A percentile compares a stretch with the other conserved stretches of the same genome.
Evolutionary conservation across 2,113 vertebrate species (phyloP).

Genomic region (Hypocryptadius cinnamomeus): DNA sequence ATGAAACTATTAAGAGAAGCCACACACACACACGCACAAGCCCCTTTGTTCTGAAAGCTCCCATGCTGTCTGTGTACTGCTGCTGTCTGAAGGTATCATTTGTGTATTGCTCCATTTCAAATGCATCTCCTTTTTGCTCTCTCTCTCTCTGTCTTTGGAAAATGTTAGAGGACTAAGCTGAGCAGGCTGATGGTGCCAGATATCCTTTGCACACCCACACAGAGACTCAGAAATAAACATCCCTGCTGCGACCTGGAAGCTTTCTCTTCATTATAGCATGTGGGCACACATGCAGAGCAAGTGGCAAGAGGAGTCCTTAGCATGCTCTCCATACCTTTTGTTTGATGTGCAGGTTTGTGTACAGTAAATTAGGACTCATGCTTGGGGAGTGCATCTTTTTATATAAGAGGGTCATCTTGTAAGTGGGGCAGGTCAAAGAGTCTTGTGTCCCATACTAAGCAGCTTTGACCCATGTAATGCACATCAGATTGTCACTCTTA

Average conservation of each 20-base stretch:
- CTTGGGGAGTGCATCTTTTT: background rate
- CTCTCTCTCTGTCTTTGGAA: constrained; percentile 38
- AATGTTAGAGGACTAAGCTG: constrained; percentile 25
- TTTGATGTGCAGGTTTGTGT: background rate
- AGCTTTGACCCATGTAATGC: constrained; percentile 37
- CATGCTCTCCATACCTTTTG: background rate
- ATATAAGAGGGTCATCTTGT: constrained; percentile 3
- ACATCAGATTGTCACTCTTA: background rate
- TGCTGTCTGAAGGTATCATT: background rate
- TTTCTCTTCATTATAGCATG: background rate
- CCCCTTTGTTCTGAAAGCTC: constrained; percentile 8
- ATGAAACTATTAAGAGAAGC: constrained; percentile 24
- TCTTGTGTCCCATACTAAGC: background rate
- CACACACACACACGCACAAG: background rate
- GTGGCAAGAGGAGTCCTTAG: background rate
- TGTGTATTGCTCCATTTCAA: constrained; percentile 26
- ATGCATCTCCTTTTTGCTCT: background rate
- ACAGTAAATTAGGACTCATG: constrained; percentile 13
- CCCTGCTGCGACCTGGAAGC: background rate
- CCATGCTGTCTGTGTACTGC: background rate
- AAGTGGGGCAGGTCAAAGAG: constrained; percentile 26
- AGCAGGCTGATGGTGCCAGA: background rate
- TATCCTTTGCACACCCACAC: background rate
- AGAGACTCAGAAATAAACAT: background rate
- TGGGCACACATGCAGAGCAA: background rate